Base-by-base conservation (phyloP, 2,797 vertebrate genomes). In the Micropoecilia bifurca region DNA sequence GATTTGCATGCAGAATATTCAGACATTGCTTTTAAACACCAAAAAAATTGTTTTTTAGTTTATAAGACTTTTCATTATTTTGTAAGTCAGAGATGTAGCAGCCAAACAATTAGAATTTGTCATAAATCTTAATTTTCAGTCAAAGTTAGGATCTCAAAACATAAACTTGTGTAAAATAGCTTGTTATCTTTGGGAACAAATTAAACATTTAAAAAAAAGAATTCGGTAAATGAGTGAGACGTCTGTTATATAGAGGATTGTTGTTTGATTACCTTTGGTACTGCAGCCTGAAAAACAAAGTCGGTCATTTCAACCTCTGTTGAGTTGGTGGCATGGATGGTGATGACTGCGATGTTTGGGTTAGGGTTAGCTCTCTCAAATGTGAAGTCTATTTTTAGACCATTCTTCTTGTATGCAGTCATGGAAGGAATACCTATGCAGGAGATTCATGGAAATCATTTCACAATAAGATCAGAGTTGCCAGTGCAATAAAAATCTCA, bases 221-320 rank as follows among this genome's bases (percentile, higher is more conserved):
- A 61, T 2, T 6, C 57, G 4, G 20, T 25, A 10, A 33, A 61
- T 6, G 4, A 39, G 33, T 22, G 20, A 66, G 63, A 68, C 36
- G 13, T 39, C 36, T 5, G 6, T 2, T 4, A 9, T 68, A 20
- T 22, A 39, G 33, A 36, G 18, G 14, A 33, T 30, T 61, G 28
- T 33, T 16, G 16, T 66, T 9, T 12, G 36, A 39, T 68, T 95
- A 99, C 99, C 99, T 99, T 99, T 99, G 99, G 99, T 97, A 99
- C 98, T 93, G 99, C 99, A 97, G 99, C 99, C 95, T 99, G 99
- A 95, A 99, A 99, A 95, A 99, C 98, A 93, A 99, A 99, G 77
- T 99, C 98, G 46, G 97, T 98, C 98, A 99, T 99, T 72, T 99
- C 98, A 85, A 96, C 93, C 78, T 99, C 99, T 74, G 97, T 98